Evolutionary conservation across 2,888 invertebrate genomes (phyloP), one percentile per base, ranked within the genome.

Genomic region (Synergus gifuensis): DNA sequence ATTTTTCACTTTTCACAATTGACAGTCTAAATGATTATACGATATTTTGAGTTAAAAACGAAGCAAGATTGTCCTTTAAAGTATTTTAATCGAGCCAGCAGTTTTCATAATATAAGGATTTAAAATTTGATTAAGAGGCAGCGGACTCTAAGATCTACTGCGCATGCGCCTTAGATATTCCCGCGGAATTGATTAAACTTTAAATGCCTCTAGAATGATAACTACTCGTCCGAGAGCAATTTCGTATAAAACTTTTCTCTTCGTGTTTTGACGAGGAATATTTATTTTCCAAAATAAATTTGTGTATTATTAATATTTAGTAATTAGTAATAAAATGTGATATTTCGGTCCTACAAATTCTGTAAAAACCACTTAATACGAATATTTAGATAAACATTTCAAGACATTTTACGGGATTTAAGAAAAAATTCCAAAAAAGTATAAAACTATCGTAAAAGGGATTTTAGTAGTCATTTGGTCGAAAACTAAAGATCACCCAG

Each of bases 401-500:
- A 7, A 54, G 16, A 14, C 0, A 3, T 49, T 49, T 49, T 16
- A 16, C 16, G 16, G 11, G 16, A 16, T 49, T 7, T 28, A 28
- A 28, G 2, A 49, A 16, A n/a, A 2, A n/a, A 18, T 0, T 14
- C n/a, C 2, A 7, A 54, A 54, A 54, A 54, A 4, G n/a, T 1
- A 18, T 18, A 54, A 9, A 54, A 54, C 16, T n/a, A 8, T 2
- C n/a, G 2, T n/a, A 54, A 54, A 54, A 54, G 1, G n/a, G n/a
- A 8, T n/a, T 54, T 54, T 54, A 18, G n/a, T 54, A 2, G 46
- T 14, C 46, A 46, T 14, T 18, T 58, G 40, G 42, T 64, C 16
- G 16, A 69, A 46, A 44, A 46, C 9, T 54, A 54, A 44, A n/a
- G 54, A 18, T 36, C 73, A 73, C 73, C 73, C 73, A 36, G 73